Base-by-base conservation (phyloP, 2,888 invertebrate genomes). In the Tetheella fluctuosa region DNA sequence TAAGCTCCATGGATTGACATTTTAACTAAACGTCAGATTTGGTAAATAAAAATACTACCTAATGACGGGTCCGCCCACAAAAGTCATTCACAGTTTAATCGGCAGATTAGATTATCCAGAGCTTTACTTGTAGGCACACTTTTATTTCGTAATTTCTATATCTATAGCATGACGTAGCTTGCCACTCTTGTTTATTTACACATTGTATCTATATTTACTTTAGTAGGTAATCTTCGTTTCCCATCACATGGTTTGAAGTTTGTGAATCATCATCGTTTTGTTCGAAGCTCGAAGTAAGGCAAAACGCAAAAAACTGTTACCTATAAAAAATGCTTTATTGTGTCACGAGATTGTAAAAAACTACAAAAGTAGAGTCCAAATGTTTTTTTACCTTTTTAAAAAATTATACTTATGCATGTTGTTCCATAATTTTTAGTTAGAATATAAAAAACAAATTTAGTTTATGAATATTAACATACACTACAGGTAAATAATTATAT, bases 11-110 rank as follows among this genome's bases (percentile, higher is more conserved):
- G 64, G 69, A 67, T 65, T 73, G 70, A 67, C 69, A 61, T 67
- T 76, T 79, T 78, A 65, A 76, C 68, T 69, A 71, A 77, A 79
- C 71, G 76, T 80, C 78, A 74, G 80, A 81, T 79, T 81, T 79
- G 62, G 75, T 81, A 78, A 75, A 80, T 81, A 82, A 80, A 81
- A 73, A 77, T 77, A 76, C 73, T 68, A 79, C 74, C 67, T 75
- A 78, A 81, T 67, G 79, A 70, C 60, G 65, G 70, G 65, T 62
- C 65, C 79, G 77, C 80, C 79, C 74, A 81, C 79, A 70, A 62
- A 70, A 30, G 37, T 59, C 63, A 71, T 76, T 68, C 69, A 72
- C 65, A 71, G 74, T 70, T 74, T 74, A 79, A 76, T 79, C 72
- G 70, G 61, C 64, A 68, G 64, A 73, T 74, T 70, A 76, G 73